Base-by-base conservation (phyloP, 2,888 invertebrate species). In the Ophioninae sp. region DNA sequence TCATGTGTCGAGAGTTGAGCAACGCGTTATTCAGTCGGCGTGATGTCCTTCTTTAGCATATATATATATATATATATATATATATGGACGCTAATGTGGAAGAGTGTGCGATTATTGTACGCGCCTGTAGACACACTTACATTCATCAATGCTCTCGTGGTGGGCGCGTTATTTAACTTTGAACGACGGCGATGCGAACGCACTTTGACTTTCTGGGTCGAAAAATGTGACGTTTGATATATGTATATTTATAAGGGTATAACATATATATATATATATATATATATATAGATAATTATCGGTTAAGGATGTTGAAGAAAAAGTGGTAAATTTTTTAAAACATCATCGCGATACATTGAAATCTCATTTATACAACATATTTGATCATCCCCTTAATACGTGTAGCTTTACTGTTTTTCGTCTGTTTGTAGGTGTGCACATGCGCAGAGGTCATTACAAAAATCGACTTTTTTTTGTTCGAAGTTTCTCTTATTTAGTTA, bases 1-100 rank as follows among this genome's bases (percentile, higher is more conserved):
- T 83, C 80, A 80, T 80, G 80, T 69, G 83, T 83, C 81, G 83
- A 67, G 80, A 73, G 73, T 83, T 81, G 72, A 83, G 79, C 73
- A 83, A 81, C 81, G 23, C 44, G 61, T 61, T 23, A 41, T 39
- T 41, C 30, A 72, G 39, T 65, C 72, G 39, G 41, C 17, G 37
- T 64, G 57, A 17, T 39, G 57, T 65, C 65, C 56, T 75, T 62
- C 30, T 72, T 65, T 72, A 50, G 57, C 56, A 20, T 17, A 39
- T 17, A 37, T 30, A 7, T 7, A 21, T 57, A 17, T 64, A 44
- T 30, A 62, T 23, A 62, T 61, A 64, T 44, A 64, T 62, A 62
- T 64, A 74, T 56, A 61, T 30, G 30, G 30, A 3, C n/a, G 41
- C 13, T 17, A 17, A 17, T 50, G 50, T 50, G 50, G 13, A 50